phyloP scores from a whole-genome alignment of 1,140 invertebrate species.

The Lepidurus apus region DNA sequence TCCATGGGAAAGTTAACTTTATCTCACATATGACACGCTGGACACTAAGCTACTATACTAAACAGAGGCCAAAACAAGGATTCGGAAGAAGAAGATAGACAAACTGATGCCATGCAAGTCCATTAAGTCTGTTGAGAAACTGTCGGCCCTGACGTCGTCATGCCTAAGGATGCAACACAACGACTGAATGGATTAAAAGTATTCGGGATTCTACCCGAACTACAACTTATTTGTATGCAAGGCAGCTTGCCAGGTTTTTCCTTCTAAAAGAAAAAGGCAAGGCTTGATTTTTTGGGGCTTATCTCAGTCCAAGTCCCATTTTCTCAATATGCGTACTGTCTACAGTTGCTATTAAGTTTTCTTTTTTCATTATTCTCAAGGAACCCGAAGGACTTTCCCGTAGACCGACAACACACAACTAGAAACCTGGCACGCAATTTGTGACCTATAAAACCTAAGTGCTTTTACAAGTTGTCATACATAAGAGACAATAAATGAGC shows the following conservation, averaged over 20 bases:
- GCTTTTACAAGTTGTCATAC: neutral
- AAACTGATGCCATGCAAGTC: too few relatives aligned
- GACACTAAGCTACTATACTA: too few relatives aligned
- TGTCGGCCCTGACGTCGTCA: neutral
- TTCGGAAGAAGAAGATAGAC: too few relatives aligned
- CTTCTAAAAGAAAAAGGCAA: neutral
- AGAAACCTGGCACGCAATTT: neutral
- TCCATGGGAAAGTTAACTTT: too few relatives aligned
- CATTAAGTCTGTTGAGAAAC: neutral
- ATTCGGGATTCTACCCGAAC: neutral
- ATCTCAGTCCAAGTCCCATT: conserved; percentile 10
- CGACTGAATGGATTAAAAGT: conserved; percentile 9
- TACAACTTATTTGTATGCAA: conserved; percentile 14
- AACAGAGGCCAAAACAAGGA: too few relatives aligned
- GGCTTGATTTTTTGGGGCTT: conserved; percentile 11
- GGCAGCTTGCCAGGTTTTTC: conserved; percentile 1
- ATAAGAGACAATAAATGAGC: neutral
- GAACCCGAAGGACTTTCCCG: neutral
- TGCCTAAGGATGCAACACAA: neutral
- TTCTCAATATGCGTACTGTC: neutral
- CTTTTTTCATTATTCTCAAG: neutral
- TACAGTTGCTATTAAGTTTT: neutral
- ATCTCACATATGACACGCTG: too few relatives aligned
- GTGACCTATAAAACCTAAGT: neutral
- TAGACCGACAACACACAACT: neutral